Evolutionary conservation across 2,113 vertebrate species (phyloP), one percentile per base, ranked within the genome.

Genomic region (Dipodomys stephensi): DNA sequence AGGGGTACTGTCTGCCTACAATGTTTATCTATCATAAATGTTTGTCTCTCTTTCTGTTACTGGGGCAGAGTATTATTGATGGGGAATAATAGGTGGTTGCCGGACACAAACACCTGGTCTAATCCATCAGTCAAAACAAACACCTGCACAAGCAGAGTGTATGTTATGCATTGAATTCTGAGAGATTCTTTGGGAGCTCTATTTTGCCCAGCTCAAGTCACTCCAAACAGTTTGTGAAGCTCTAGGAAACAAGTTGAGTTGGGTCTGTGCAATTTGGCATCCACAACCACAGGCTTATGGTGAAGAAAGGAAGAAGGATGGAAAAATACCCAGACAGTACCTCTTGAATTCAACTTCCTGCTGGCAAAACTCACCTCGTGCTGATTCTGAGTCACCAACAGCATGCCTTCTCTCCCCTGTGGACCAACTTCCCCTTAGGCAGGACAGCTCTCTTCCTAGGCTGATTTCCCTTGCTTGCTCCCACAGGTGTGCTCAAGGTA

Each of bases 341-440:
- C 95, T 93, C 93, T 93, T 90, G 94, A 95, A 72, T 94, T 81
- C 72, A 95, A 74, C 95, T 95, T 97, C 95, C 96, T 96, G 93
- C 94, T 80, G 84, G 92, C 1, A 53, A 92, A 73, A 89, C 90
- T 88, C 84, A 83, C 90, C 95, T 93, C 96, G 95, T 84, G 94
- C 97, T 93, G 96, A 90, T 95, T 96, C 96, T 96, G 97, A 97
- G 95, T 96, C 97, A 97, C 93, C 87, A 86, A 46, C 96, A 96
- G 94, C 93, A 93, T 92, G 91, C 92, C 49, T 88, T 94, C 93
- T 89, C 93, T 95, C 92, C 93, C 94, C 93, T 91, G 96, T 62
- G 39, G 95, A 94, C 94, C 88, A 67, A 90, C 91, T 57, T 13
- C 96, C 96, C 82, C 32, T 92, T 68, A 95, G 95, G 89, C 95